phyloP scores from a whole-genome alignment of 2,888 invertebrate species.

The Ophioninae sp. region DNA sequence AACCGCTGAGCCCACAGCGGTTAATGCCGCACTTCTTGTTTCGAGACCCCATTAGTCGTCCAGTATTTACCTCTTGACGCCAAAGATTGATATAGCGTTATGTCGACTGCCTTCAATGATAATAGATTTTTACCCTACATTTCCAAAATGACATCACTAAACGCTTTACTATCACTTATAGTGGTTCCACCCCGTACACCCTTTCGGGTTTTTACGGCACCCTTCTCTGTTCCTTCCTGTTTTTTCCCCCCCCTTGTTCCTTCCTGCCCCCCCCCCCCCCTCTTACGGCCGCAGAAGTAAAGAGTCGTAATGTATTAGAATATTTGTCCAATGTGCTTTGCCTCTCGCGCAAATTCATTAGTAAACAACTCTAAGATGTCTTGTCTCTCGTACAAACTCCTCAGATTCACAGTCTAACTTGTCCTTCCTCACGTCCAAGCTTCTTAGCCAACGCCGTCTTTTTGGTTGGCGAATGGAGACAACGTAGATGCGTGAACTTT shows the following conservation, averaged over 20 bases:
- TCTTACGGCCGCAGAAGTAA: not conserved
- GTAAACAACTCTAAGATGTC: conserved; percentile 13
- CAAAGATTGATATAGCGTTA: conserved; percentile 36
- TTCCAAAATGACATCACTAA: conserved; percentile 27
- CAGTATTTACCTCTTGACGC: conserved; percentile 54
- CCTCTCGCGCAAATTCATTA: conserved; percentile 24
- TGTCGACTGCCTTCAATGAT: conserved; percentile 16
- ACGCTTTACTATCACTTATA: not conserved
- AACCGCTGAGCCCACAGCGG: conserved; percentile 48
- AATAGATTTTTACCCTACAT: conserved; percentile 53
- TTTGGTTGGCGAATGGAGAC: too few relatives aligned
- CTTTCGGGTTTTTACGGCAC: too few relatives aligned
- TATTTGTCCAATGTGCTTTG: conserved; percentile 25
- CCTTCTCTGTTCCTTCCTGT: not conserved
- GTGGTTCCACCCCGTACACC: too few relatives aligned
- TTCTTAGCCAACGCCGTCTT: too few relatives aligned
- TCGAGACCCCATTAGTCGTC: conserved; percentile 31
- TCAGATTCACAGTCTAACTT: conserved; percentile 9
- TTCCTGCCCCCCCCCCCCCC: not conserved
- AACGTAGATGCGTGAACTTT: too few relatives aligned
- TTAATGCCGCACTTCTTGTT: conserved; percentile 50
- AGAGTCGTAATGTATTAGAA: not conserved
- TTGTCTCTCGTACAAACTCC: conserved; percentile 21
- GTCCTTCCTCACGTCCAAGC: not conserved
- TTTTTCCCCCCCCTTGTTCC: not conserved